Conservation (phyloP, 1,140 invertebrate genomes). For the Physella acuta region DNA sequence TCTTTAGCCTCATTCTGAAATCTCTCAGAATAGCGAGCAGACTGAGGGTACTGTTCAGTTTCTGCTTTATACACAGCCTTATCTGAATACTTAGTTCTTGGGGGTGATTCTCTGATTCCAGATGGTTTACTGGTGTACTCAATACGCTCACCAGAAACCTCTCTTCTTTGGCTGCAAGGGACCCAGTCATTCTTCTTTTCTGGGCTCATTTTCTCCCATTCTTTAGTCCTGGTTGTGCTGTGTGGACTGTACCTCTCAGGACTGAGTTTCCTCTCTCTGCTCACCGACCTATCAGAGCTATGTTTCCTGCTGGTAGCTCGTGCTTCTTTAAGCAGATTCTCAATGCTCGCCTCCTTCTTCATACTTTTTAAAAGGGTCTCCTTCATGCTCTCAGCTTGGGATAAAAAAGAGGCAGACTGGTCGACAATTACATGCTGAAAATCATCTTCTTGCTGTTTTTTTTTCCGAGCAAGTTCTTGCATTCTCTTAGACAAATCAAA, state of each 20-base stretch:
- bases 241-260: not conserved
- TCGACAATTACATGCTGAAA: constrained; percentile 38
- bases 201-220: constrained; percentile 9
- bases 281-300: not conserved
- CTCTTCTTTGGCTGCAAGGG: not conserved
- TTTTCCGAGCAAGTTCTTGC: constrained; percentile 53
- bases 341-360: not conserved
- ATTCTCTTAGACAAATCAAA: constrained; percentile 58
- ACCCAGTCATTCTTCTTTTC: not conserved
- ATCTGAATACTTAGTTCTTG: not conserved
- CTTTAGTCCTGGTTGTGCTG: not conserved
- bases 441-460: constrained; percentile 36
- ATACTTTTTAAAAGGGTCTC: not conserved
- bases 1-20: constrained; percentile 18
- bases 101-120: not conserved
- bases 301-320: not conserved
- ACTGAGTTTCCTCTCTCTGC: not conserved
- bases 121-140: not conserved
- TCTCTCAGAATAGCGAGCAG: not conserved
- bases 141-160: not conserved
- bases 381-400: constrained; percentile 27
- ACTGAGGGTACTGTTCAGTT: too few relatives aligned
- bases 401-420: constrained; percentile 52
- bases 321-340: constrained; percentile 10
- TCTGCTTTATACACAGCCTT: not conserved